Conservation (phyloP, 2,113 vertebrate species). For the rabbit (Oryctolagus cuniculus) region DNA sequence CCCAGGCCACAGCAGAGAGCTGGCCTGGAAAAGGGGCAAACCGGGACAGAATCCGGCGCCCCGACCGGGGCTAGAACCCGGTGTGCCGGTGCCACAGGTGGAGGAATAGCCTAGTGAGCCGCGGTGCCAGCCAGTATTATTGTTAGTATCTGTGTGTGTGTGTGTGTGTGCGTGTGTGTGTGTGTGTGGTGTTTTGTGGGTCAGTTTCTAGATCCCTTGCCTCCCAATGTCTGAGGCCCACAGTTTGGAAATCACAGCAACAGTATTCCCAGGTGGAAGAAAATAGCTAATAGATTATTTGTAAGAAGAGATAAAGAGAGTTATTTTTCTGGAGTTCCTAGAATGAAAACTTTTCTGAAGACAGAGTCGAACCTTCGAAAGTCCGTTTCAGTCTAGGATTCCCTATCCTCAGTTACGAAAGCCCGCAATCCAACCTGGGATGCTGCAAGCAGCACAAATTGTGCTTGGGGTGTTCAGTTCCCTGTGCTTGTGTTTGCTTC, state of each 20-base stretch:
- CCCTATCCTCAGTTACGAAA: not conserved
- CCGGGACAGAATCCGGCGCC: too few species aligned
- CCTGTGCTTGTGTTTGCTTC: not conserved
- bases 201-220: not conserved
- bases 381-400: not conserved
- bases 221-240: not conserved
- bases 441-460: not conserved
- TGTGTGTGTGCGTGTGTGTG: too few species aligned
- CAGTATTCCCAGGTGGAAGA: not conserved
- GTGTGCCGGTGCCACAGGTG: too few species aligned
- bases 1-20: too few species aligned
- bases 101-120: too few species aligned
- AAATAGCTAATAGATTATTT: not conserved
- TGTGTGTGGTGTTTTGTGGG: not conserved
- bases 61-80: too few species aligned
- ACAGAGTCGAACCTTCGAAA: not conserved
- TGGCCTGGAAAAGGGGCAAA: too few species aligned
- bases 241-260: not conserved
- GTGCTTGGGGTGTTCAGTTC: not conserved
- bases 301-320: not conserved
- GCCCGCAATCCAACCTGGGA: not conserved
- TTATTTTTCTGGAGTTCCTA: not conserved
- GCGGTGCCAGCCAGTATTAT: too few species aligned
- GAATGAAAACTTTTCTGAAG: slow-evolving; percentile 5
- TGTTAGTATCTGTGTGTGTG: too few species aligned